These are phyloP conservation scores for Trematomus bernacchii DNA, from an alignment of 2,797 vertebrate species.

Conservation along the genomic window DNA sequence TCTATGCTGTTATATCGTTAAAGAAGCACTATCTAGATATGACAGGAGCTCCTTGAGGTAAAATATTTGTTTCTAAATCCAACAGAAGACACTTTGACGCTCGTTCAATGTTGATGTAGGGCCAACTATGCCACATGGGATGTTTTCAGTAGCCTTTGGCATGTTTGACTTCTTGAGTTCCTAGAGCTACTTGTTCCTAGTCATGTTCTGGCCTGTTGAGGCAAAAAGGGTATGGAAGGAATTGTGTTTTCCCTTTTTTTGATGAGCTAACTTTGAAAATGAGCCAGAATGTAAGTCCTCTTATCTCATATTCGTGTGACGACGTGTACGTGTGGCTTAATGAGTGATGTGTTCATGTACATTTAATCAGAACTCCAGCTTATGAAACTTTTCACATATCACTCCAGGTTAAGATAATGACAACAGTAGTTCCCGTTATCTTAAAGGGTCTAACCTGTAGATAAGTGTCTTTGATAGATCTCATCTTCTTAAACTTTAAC, in stretches of 20 bases:
- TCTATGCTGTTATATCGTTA: not conserved
- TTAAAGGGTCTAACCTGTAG: not conserved
- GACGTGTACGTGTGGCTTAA: too few relatives aligned
- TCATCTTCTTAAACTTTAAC: slow-evolving; percentile 32
- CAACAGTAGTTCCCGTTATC: slow-evolving; percentile 16
- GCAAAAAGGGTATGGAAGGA: not conserved
- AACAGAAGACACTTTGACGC: not conserved
- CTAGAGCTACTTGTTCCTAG: not conserved
- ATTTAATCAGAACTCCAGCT: not conserved
- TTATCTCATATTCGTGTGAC: not conserved
- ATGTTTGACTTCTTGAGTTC: slow-evolving; percentile 9
- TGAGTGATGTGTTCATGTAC: too few relatives aligned
- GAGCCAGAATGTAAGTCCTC: rapidly evolving
- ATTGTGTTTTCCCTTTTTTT: not conserved
- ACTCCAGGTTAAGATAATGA: slow-evolving; percentile 4
- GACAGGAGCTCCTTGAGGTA: not conserved
- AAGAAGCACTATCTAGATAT: not conserved
- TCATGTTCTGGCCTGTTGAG: not conserved
- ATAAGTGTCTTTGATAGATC: slow-evolving; percentile 20
- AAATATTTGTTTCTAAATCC: slow-evolving; percentile 3
- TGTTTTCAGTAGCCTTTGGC: slow-evolving; percentile 20
- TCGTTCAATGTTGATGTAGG: slow-evolving; percentile 3
- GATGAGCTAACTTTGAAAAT: not conserved
- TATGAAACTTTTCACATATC: slow-evolving; percentile 11
- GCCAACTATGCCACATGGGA: slow-evolving; percentile 15